phyloP scores from a whole-genome alignment of 2,797 vertebrate genomes.

The Eulemur rubriventer region DNA sequence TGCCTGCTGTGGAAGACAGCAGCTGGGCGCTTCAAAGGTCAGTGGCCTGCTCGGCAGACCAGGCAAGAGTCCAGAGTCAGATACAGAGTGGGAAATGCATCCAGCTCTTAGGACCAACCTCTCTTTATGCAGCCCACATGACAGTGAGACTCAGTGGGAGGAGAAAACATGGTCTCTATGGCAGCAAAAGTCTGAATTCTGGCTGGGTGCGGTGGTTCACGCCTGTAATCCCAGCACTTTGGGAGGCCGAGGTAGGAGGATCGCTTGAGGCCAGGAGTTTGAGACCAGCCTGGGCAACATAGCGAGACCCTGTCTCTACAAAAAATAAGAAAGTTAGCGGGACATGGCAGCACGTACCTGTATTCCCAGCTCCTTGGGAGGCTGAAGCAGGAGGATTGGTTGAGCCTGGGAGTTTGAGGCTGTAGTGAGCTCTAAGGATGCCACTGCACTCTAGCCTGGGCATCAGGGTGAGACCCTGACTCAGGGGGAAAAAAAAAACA shows the following conservation, averaged over 20 bases:
- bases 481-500: neutral
- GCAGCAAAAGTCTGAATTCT: neutral
- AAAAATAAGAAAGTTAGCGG: too few species aligned
- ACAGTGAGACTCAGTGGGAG: neutral
- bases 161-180: neutral
- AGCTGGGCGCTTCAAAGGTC: constrained; percentile 93
- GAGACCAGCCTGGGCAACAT: too few species aligned
- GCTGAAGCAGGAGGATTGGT: too few species aligned
- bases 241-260: neutral
- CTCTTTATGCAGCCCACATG: neutral
- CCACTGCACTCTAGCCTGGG: too few species aligned
- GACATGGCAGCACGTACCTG: too few species aligned
- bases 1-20: constrained; percentile 92
- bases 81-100: too few species aligned
- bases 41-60: neutral
- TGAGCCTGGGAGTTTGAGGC: too few species aligned
- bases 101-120: neutral
- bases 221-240: neutral
- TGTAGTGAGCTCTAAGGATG: too few species aligned
- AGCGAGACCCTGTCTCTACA: neutral
- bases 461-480: neutral
- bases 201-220: neutral
- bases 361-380: too few species aligned
- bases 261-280: neutral
- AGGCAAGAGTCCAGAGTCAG: neutral